Evolutionary conservation across 2,113 vertebrate species (phyloP).

Genomic region (Laticauda laticaudata): DNA sequence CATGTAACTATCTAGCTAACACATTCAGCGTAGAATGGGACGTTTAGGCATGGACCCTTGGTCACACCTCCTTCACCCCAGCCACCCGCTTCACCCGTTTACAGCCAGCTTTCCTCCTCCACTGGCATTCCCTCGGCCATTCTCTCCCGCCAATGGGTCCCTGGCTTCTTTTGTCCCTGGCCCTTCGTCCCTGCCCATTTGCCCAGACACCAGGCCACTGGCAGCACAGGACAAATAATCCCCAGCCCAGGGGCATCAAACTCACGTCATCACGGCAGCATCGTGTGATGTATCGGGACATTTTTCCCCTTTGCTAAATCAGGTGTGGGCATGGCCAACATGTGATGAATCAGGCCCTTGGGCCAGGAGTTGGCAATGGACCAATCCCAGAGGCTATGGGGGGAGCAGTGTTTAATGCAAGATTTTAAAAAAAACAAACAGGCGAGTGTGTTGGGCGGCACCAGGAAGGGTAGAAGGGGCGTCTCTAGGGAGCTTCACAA

Average conservation of each 20-base stretch:
- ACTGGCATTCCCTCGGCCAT: no score
- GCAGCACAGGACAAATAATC: not conserved
- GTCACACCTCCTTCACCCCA: no score
- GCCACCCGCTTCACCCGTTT: no score
- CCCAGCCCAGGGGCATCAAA: not conserved
- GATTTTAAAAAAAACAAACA: not conserved
- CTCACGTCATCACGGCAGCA: no score
- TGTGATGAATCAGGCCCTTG: no score
- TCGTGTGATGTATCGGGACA: no score
- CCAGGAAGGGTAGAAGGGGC: not conserved
- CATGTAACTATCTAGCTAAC: not conserved
- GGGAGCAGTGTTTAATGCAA: not conserved
- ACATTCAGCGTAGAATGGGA: not conserved
- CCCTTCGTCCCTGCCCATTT: not conserved
- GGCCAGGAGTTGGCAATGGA: not conserved
- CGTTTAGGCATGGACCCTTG: no score
- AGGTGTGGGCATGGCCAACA: no score
- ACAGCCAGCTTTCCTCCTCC: no score
- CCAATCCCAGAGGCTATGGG: not conserved
- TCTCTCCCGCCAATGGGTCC: no score
- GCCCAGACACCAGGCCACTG: not conserved
- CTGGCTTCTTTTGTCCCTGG: not conserved
- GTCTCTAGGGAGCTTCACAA: not conserved
- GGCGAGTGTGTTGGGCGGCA: not conserved
- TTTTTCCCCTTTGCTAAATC: no score